Evolutionary conservation across 2,797 vertebrate species (phyloP), one percentile per base, ranked within the genome.

Genomic region (Argyrosomus regius): DNA sequence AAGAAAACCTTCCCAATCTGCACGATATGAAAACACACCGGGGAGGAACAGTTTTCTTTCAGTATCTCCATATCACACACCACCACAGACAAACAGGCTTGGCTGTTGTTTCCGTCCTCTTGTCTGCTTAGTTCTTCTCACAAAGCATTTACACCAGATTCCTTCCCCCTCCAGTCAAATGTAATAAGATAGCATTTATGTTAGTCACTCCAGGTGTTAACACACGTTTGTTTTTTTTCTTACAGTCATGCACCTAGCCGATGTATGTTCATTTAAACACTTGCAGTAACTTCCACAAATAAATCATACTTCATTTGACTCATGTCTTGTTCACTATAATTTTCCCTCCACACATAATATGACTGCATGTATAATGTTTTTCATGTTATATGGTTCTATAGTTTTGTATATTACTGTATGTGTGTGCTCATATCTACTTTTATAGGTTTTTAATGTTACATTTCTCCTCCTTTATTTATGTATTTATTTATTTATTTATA

Each of bases 1-100:
- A 94, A 94, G 88, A 93, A 91, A 92, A 85, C 84, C 86, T 85
- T 93, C 75, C 72, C 77, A 86, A 90, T 91, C 72, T 80, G 81
- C 80, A 74, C 86, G 61, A 89, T 93, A 90, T 91, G 90, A 89
- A 92, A 92, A 94, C 83, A 89, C 84, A 92, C 86, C 50, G 60
- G 85, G 88, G 90, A 91, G 89, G 82, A 82, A 73, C 83, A 68
- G 86, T 89, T 92, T 91, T 85, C 69, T 65, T 56, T 60, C 89
- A 78, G 72, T 83, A 83, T 93, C 85, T 82, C 69, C 80, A 81
- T 86, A 92, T 93, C 86, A 77, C 85, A 87, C 70, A 75, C 74
- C 81, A 72, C 74, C 72, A 69, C 50, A 73, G 75, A 89, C 86
- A 82, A 84, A 82, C 74, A 64, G 73, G 64, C 59, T 72, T 5